A percentile compares a stretch with the other conserved stretches of the same genome.
Evolutionary conservation across 2,113 vertebrate species (phyloP).

Genomic region (Platysteira castanea): DNA sequence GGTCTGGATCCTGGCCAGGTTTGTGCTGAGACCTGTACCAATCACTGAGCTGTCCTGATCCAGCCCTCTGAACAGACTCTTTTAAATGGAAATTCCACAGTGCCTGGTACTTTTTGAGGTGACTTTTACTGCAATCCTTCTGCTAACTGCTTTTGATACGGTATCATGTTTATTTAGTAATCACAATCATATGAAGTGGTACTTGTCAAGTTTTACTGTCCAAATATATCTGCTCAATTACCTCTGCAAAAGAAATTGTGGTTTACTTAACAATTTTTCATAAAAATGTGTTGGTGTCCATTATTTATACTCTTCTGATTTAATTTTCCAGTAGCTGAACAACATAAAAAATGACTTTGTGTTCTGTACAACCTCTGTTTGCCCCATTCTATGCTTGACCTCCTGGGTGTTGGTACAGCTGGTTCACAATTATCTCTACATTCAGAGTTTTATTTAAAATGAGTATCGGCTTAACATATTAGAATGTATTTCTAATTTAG

Average conservation of each 20-base stretch:
- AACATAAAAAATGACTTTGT: not conserved
- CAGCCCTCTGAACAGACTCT: not conserved
- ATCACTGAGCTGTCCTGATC: not conserved
- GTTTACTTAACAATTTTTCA: not conserved
- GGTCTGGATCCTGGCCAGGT: not conserved
- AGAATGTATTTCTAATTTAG: not conserved
- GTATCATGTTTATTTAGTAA: not conserved
- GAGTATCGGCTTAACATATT: not conserved
- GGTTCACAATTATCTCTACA: not conserved
- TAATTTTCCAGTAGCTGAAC: not conserved
- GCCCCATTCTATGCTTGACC: not conserved
- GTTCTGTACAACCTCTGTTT: not conserved
- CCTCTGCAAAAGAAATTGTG: not conserved
- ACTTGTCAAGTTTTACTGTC: not conserved
- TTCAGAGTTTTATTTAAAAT: not conserved
- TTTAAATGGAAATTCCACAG: not conserved
- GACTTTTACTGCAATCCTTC: not conserved
- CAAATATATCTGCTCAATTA: not conserved
- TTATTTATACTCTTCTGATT: not conserved
- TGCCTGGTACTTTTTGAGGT: not conserved
- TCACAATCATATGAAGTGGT: not conserved
- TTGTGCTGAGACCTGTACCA: not conserved
- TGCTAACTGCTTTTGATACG: not conserved
- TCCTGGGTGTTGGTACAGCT: not conserved
- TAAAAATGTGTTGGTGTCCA: not conserved